phyloP scores from a whole-genome alignment of 2,797 vertebrate genomes.

The Bufotes viridis region DNA sequence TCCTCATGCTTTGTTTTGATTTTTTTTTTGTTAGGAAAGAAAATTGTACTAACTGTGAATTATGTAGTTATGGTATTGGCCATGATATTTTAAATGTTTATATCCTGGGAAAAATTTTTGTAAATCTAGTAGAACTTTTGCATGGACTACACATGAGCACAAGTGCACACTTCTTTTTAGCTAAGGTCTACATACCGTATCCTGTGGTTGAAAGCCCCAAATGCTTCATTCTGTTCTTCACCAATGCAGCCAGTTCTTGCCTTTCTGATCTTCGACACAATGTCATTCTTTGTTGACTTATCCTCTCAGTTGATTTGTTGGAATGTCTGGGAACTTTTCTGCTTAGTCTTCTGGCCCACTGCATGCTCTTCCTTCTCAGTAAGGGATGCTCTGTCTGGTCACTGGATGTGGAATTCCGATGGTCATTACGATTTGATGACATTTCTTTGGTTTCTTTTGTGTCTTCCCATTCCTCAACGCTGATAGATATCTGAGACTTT shows the following conservation, averaged over 20 bases:
- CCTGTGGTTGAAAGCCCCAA: slow-evolving; percentile 80
- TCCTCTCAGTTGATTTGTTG: slow-evolving; percentile 76
- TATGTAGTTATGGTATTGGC: too few species aligned
- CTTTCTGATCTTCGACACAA: slow-evolving; percentile 80
- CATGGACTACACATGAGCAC: background rate
- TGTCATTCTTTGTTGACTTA: slow-evolving; percentile 77
- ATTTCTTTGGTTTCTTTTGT: slow-evolving; percentile 77
- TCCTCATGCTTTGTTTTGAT: too few species aligned
- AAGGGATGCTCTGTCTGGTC: slow-evolving; percentile 78
- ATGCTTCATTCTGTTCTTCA: slow-evolving; percentile 84
- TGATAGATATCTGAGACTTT: slow-evolving; percentile 82
- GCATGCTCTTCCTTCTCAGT: slow-evolving; percentile 79
- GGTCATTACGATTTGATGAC: slow-evolving; percentile 70
- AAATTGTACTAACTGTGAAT: too few species aligned
- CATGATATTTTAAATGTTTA: too few species aligned
- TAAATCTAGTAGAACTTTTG: too few species aligned
- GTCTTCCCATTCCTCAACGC: slow-evolving; percentile 81
- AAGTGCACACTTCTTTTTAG: background rate
- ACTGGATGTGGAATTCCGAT: slow-evolving; percentile 75
- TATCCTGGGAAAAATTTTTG: too few species aligned
- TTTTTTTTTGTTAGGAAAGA: too few species aligned
- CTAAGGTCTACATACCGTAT: slow-evolving; percentile 72
- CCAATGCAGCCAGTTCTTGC: slow-evolving; percentile 82
- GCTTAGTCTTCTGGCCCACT: slow-evolving; percentile 80
- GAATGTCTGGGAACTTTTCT: slow-evolving; percentile 76